Conservation (phyloP, 2,797 vertebrate species). For the Syngnathus rostellatus region DNA sequence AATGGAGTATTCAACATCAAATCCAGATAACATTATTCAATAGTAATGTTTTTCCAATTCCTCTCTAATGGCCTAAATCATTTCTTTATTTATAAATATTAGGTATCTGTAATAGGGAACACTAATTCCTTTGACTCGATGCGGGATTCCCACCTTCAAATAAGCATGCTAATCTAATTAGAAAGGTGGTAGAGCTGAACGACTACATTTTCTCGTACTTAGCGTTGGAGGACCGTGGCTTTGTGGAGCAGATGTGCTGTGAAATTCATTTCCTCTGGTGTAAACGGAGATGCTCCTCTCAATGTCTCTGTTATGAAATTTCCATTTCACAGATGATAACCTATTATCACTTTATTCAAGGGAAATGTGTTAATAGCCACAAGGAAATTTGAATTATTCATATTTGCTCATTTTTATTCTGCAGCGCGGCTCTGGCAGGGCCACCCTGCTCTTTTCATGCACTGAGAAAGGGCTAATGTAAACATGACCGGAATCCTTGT, state of each 20-base stretch:
- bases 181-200: slow-evolving; percentile 92
- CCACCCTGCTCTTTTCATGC: slow-evolving; percentile 91
- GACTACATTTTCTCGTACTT: slow-evolving; percentile 95
- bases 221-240: slow-evolving; percentile 92
- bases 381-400: slow-evolving; percentile 99
- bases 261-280: slow-evolving; percentile 99
- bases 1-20: slow-evolving; percentile 43
- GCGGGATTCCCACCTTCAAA: slow-evolving; percentile 83
- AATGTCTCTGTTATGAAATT: slow-evolving; percentile 97
- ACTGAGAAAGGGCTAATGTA: slow-evolving; percentile 99
- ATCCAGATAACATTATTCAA: slow-evolving; percentile 77
- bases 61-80: slow-evolving; percentile 88
- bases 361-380: slow-evolving; percentile 99
- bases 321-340: slow-evolving; percentile 99
- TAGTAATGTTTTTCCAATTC: slow-evolving; percentile 94
- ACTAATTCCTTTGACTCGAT: slow-evolving; percentile 88
- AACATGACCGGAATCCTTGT: slow-evolving; percentile 99
- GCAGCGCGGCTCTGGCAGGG: slow-evolving; percentile 43
- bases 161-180: slow-evolving; percentile 99
- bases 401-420: slow-evolving; percentile 99
- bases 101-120: slow-evolving; percentile 85
- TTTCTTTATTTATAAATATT: slow-evolving; percentile 98
- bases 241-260: slow-evolving; percentile 98
- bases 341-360: slow-evolving; percentile 99
- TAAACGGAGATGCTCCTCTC: slow-evolving; percentile 86